Percentiles rank a stretch among this genome's conserved stretches.
These are phyloP conservation scores for Gyrodactylus bullatarudis DNA, from an alignment of 1,140 invertebrate genomes.

Conservation along the genomic window DNA sequence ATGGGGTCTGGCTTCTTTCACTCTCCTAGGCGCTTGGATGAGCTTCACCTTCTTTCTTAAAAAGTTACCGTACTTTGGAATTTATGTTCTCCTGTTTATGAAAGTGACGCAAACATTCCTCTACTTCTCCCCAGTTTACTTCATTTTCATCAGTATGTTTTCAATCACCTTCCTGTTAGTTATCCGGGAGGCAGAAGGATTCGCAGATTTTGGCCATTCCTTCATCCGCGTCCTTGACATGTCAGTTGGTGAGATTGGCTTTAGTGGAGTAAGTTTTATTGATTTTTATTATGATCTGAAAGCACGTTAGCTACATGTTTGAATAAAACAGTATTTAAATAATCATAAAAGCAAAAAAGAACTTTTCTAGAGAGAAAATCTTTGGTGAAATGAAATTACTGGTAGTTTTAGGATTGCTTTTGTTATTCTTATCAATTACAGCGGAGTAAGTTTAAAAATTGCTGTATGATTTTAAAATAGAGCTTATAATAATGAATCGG, in stretches of 20 bases:
- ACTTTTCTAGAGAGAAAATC: no score
- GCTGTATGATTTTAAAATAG: no score
- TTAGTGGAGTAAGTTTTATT: neutral
- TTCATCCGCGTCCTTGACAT: neutral
- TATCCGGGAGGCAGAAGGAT: neutral
- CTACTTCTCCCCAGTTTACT: conserved; percentile 8
- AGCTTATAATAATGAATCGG: no score
- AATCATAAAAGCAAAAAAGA: no score
- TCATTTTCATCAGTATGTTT: conserved; percentile 6
- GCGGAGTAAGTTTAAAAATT: no score
- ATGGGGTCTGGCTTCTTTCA: conserved; percentile 7
- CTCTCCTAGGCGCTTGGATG: conserved; percentile 8
- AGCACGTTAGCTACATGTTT: no score
- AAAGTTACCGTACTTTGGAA: conserved; percentile 8
- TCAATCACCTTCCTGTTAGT: conserved; percentile 6
- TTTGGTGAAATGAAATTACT: no score
- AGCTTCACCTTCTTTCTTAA: conserved; percentile 7
- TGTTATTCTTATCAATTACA: no score
- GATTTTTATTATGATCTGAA: neutral
- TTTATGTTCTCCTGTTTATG: conserved; percentile 8
- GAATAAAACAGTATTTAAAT: no score
- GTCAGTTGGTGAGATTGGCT: neutral
- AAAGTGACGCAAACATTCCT: conserved; percentile 6
- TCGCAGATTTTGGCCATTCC: neutral
- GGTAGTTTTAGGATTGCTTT: no score